phyloP scores from a whole-genome alignment of 2,113 vertebrate genomes.

The Typhlomys cinereus region DNA sequence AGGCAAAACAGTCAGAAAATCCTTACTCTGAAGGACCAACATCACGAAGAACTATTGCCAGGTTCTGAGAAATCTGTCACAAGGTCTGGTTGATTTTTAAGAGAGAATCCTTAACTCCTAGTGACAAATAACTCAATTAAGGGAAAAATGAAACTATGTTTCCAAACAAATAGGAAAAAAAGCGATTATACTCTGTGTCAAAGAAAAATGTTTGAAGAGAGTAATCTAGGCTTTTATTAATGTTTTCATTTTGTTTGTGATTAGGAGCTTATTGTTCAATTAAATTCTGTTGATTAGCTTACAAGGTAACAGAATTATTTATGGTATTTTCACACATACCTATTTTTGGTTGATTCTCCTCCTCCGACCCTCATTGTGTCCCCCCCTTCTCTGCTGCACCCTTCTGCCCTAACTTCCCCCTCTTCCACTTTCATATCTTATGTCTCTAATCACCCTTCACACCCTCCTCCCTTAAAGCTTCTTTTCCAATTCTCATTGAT shows the following conservation, averaged over 20 bases:
- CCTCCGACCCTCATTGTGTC: no score
- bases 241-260: not conserved
- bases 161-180: conserved; percentile 2
- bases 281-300: not conserved
- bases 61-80: conserved; percentile 29
- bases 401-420: not conserved
- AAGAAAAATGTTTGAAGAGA: not conserved
- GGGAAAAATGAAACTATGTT: not conserved
- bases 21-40: not conserved
- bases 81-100: conserved; percentile 16
- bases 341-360: not conserved
- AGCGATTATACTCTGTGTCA: not conserved
- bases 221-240: not conserved
- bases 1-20: not conserved
- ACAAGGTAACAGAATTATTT: not conserved
- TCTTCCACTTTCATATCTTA: not conserved
- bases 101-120: conserved; percentile 16
- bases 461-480: not conserved
- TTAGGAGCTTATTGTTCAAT: not conserved
- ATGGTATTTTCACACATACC: not conserved
- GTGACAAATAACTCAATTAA: not conserved
- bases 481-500: not conserved
- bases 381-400: not conserved
- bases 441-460: not conserved
- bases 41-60: not conserved